Conservation (phyloP, 2,797 vertebrate species). For the Vireo griseus region DNA sequence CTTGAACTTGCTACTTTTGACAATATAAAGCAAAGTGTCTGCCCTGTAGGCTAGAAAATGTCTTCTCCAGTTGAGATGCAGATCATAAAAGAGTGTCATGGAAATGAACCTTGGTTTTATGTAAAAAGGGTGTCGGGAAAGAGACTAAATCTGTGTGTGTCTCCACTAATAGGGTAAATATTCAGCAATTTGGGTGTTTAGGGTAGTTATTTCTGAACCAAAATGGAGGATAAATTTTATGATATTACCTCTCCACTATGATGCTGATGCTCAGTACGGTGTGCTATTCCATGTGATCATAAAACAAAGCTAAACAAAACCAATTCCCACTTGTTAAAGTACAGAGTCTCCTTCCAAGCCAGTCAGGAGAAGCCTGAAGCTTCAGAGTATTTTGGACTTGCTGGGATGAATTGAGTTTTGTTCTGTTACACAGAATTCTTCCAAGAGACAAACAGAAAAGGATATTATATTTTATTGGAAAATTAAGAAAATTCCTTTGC, state of each 20-base stretch:
- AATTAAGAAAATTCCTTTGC: background rate
- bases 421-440: background rate
- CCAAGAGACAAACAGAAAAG: background rate
- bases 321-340: background rate
- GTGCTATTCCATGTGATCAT: background rate
- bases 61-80: background rate
- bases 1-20: constrained; percentile 22
- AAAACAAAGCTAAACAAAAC: background rate
- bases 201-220: background rate
- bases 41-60: background rate
- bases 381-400: background rate
- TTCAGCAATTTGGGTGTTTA: background rate
- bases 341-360: background rate
- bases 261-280: accelerated
- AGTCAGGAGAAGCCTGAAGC: background rate
- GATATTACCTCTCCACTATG: background rate
- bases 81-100: background rate
- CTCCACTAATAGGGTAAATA: background rate
- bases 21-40: constrained; percentile 8
- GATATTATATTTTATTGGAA: background rate
- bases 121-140: background rate
- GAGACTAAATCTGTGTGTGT: background rate
- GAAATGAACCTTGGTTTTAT: background rate
- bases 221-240: background rate
- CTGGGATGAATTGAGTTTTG: background rate